Percentiles rank a stretch among this genome's conserved stretches.
Evolutionary conservation across 2,113 vertebrate genomes (phyloP).

Genomic region (Anoplopoma fimbria): DNA sequence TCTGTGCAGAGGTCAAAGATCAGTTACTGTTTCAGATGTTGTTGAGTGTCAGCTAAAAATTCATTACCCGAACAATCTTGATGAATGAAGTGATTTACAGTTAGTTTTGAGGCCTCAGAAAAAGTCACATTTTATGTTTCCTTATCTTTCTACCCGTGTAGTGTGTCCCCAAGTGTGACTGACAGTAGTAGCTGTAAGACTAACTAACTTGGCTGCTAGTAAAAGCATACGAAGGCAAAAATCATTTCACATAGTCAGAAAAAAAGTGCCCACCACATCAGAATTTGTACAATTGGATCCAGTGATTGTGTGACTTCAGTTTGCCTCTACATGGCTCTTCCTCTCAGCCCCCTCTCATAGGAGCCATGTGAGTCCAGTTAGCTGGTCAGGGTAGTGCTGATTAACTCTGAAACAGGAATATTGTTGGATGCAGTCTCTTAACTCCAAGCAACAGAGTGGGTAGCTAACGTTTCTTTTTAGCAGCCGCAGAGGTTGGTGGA

Average conservation of each 20-base stretch:
- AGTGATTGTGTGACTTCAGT: slow-evolving; percentile 42
- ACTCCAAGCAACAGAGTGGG: slow-evolving; percentile 29
- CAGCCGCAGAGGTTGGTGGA: slow-evolving; percentile 3
- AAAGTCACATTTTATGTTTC: not conserved
- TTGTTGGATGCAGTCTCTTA: slow-evolving; percentile 67
- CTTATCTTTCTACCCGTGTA: not conserved
- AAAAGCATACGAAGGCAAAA: not conserved
- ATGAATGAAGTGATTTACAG: not conserved
- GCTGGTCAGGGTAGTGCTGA: slow-evolving; percentile 71
- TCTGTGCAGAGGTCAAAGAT: slow-evolving; percentile 3
- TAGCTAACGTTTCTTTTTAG: slow-evolving; percentile 17
- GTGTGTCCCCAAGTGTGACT: not conserved
- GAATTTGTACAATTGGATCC: slow-evolving; percentile 52
- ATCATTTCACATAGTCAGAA: not conserved
- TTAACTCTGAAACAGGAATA: slow-evolving; percentile 76
- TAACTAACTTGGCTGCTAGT: not conserved
- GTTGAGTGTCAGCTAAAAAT: not conserved
- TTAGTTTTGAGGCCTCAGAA: not conserved
- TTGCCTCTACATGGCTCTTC: slow-evolving; percentile 41
- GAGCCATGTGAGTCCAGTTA: slow-evolving; percentile 83
- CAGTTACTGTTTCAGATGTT: not conserved
- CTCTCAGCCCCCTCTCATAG: slow-evolving; percentile 44
- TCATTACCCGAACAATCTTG: not conserved
- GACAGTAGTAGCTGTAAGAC: not conserved
- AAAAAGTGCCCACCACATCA: slow-evolving; percentile 48